These are phyloP conservation scores for Volucella zonaria DNA, from an alignment of 2,888 invertebrate species.

Conservation along the genomic window DNA sequence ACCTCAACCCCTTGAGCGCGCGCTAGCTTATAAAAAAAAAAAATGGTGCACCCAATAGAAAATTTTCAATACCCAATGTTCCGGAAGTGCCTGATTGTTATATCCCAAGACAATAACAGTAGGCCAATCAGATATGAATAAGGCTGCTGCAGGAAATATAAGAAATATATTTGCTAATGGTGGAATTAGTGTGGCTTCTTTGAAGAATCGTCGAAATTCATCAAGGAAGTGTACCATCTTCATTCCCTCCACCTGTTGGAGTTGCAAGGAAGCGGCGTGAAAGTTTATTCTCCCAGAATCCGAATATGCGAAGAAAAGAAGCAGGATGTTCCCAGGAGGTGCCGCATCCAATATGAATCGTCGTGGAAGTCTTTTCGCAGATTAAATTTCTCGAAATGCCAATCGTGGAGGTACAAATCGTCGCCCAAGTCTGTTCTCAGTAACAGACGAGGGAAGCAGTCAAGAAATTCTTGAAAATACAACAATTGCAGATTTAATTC, in stretches of 20 bases:
- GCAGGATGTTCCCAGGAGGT: conserved; percentile 78
- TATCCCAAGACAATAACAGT: conserved; percentile 78
- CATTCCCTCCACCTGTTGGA: conserved; percentile 49
- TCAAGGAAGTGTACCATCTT: conserved; percentile 75
- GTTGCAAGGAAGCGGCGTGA: conserved; percentile 77
- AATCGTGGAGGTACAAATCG: conserved; percentile 76
- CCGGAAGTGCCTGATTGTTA: conserved; percentile 77
- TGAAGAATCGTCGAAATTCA: conserved; percentile 69
- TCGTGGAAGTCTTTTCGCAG: conserved; percentile 79
- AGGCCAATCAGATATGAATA: conserved; percentile 41
- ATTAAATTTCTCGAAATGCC: conserved; percentile 74
- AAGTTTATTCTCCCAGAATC: conserved; percentile 80
- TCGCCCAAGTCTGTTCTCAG: conserved; percentile 80
- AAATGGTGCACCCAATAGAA: conserved; percentile 75
- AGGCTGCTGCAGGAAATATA: neutral
- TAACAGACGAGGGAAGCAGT: conserved; percentile 79
- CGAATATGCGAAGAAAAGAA: conserved; percentile 78
- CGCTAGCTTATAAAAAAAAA: no score
- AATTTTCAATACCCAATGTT: conserved; percentile 79
- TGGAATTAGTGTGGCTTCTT: conserved; percentile 20
- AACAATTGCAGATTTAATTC: conserved; percentile 90
- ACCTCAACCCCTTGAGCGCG: no score
- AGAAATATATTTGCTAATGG: conserved; percentile 40
- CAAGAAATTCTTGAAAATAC: conserved; percentile 89
- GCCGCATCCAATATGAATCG: conserved; percentile 77